Conservation (phyloP, 2,113 vertebrate species). For the Suncus etruscus region DNA sequence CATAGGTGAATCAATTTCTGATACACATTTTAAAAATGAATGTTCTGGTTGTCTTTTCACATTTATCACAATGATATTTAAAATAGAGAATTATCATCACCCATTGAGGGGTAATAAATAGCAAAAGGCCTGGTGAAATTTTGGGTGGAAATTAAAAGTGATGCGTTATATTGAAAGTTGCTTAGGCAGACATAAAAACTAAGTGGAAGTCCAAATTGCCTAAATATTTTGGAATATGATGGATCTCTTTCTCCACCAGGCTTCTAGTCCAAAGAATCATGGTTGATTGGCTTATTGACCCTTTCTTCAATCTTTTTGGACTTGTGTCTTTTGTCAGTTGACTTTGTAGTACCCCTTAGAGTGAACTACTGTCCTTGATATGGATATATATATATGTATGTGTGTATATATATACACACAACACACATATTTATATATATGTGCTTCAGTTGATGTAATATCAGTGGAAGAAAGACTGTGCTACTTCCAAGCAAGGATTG, state of each 20-base stretch:
- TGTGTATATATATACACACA: too few relatives aligned
- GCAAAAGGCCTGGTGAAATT: slow-evolving; percentile 56
- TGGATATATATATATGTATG: too few relatives aligned
- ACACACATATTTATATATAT: too few relatives aligned
- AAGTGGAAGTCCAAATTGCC: not conserved
- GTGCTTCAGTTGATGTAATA: not conserved
- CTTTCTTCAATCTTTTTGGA: not conserved
- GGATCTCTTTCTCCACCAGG: too few relatives aligned
- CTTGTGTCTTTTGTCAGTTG: not conserved
- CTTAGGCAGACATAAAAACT: not conserved
- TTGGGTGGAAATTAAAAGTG: slow-evolving; percentile 2
- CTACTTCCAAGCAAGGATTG: not conserved
- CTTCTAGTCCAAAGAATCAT: not conserved
- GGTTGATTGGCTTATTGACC: not conserved
- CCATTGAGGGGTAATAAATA: slow-evolving; percentile 64
- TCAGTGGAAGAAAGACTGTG: not conserved
- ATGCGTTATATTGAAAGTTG: not conserved
- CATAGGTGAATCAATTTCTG: slow-evolving; percentile 54
- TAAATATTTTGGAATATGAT: not conserved
- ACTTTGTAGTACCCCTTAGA: not conserved
- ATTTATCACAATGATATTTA: slow-evolving; percentile 48
- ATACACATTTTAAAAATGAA: slow-evolving; percentile 61
- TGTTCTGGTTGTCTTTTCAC: slow-evolving; percentile 35
- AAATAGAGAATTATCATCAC: slow-evolving; percentile 59
- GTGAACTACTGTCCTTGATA: not conserved